These are phyloP conservation scores for Osmerus eperlanus DNA, from an alignment of 2,113 vertebrate species.

Conservation along the genomic window DNA sequence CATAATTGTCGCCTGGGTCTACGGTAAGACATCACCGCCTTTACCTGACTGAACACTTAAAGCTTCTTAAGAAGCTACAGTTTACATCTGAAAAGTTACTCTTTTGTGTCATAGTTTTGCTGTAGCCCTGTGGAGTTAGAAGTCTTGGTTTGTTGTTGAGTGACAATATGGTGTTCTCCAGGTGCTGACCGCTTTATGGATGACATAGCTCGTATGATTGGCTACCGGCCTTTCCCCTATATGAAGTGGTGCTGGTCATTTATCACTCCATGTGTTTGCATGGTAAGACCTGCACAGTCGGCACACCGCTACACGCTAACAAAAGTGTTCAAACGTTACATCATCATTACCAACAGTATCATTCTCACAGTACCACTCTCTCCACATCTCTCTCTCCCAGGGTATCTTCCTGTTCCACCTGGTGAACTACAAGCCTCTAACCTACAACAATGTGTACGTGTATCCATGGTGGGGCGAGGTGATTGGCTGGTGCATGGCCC, in stretches of 20 bases:
- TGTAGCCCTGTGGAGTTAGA: neutral
- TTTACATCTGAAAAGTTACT: too few relatives aligned
- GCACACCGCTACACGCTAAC: neutral
- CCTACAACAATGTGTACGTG: conserved; percentile 78
- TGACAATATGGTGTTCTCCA: conserved; percentile 31
- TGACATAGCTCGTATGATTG: conserved; percentile 80
- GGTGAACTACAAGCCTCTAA: conserved; percentile 80
- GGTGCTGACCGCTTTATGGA: conserved; percentile 83
- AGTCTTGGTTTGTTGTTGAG: neutral
- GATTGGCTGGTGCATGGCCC: conserved; percentile 77
- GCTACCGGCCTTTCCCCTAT: conserved; percentile 78
- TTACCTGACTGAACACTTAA: too few relatives aligned
- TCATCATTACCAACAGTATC: neutral
- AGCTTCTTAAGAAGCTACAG: too few relatives aligned
- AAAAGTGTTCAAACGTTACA: neutral
- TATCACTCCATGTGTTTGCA: conserved; percentile 78
- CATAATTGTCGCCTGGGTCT: conserved; percentile 79
- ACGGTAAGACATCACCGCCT: conserved; percentile 60
- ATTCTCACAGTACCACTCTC: neutral
- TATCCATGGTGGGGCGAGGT: conserved; percentile 85
- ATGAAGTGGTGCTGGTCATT: conserved; percentile 85
- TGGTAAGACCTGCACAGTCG: conserved; percentile 56
- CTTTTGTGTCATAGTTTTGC: neutral
- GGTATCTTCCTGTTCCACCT: conserved; percentile 81
- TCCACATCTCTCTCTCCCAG: conserved; percentile 45